A percentile compares a stretch with the other conserved stretches of the same genome.
Conservation (phyloP, 2,797 vertebrate genomes). For the Clarias laeviceps region DNA sequence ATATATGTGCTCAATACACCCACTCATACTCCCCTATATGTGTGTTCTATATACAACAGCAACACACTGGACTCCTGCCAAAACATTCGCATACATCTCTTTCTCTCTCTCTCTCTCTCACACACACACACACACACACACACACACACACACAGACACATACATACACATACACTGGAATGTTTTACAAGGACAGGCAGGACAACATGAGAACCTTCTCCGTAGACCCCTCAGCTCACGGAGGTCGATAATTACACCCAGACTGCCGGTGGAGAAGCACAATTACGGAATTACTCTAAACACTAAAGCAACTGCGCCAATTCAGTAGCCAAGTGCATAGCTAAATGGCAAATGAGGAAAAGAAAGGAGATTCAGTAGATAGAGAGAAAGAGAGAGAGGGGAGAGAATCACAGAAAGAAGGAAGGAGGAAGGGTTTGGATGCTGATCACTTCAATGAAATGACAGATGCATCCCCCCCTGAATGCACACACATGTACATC, state of each 20-base stretch:
- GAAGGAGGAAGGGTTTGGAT: slow-evolving; percentile 23
- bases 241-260: slow-evolving; percentile 45
- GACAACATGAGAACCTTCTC: slow-evolving; percentile 37
- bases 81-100: slow-evolving; percentile 36
- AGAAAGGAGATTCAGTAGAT: slow-evolving; percentile 14
- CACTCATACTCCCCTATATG: background rate
- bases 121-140: slow-evolving; percentile 45
- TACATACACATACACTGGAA: slow-evolving; percentile 23
- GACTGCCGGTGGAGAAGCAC: slow-evolving; percentile 14
- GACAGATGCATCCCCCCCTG: slow-evolving; percentile 44
- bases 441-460: slow-evolving; percentile 54
- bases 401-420: background rate
- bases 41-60: slow-evolving; percentile 29
- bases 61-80: slow-evolving; percentile 34
- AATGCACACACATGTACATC: slow-evolving; percentile 23
- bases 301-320: slow-evolving; percentile 43
- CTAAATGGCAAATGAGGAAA: slow-evolving; percentile 49
- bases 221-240: slow-evolving; percentile 29
- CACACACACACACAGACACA: slow-evolving; percentile 44
- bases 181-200: slow-evolving; percentile 37
- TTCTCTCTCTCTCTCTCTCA: background rate
- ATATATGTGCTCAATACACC: background rate
- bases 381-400: background rate
- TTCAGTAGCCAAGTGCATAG: slow-evolving; percentile 27
- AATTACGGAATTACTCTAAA: slow-evolving; percentile 17